Percentiles rank a stretch among this genome's conserved stretches.
Evolutionary conservation across 2,113 vertebrate genomes (phyloP).

Genomic region (Thalassarche chlororhynchos): DNA sequence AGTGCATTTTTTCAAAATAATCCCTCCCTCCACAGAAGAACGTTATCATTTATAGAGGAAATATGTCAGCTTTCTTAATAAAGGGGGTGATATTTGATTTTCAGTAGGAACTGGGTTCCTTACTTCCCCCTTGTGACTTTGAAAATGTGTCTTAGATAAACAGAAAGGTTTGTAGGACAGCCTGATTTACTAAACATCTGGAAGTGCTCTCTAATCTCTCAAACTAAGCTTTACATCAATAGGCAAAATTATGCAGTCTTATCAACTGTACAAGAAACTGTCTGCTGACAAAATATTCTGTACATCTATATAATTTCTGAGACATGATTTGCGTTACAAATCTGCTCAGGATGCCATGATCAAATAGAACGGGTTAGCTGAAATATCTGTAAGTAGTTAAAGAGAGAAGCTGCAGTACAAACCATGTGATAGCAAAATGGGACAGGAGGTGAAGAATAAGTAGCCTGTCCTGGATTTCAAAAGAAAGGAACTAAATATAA

Average conservation of each 20-base stretch:
- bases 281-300: conserved; percentile 17
- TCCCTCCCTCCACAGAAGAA: not conserved
- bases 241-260: not conserved
- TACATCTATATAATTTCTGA: not conserved
- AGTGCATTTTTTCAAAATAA: not conserved
- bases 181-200: not conserved
- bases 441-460: not conserved
- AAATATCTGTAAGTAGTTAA: not conserved
- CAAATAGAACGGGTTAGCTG: not conserved
- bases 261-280: not conserved
- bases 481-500: not conserved
- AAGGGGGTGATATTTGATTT: not conserved
- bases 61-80: not conserved
- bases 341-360: not conserved
- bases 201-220: not conserved
- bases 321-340: not conserved
- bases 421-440: not conserved
- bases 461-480: not conserved
- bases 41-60: not conserved
- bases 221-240: not conserved
- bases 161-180: not conserved
- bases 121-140: not conserved
- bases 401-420: not conserved
- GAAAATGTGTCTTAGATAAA: not conserved
- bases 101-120: not conserved